A percentile compares a stretch with the other conserved stretches of the same genome.
Evolutionary conservation across 2,888 invertebrate genomes (phyloP).

Genomic region (Tachina grossa): DNA sequence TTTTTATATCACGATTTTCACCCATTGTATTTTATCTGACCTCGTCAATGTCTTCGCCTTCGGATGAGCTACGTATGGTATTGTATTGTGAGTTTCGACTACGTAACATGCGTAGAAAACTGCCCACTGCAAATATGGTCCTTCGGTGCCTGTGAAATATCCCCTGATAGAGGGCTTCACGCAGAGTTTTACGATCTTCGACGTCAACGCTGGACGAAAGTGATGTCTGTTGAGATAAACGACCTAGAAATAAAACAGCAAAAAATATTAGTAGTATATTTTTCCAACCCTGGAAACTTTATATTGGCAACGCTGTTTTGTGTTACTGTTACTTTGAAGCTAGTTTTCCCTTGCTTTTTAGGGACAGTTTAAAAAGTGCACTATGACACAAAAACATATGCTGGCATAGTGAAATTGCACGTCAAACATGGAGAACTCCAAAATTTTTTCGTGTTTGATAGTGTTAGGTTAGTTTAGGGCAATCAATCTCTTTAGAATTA

Average conservation of each 20-base stretch:
- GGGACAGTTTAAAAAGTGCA: too few relatives aligned
- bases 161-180: slow-evolving; percentile 90
- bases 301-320: too few relatives aligned
- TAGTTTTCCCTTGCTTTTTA: too few relatives aligned
- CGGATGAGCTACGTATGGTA: slow-evolving; percentile 86
- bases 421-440: too few relatives aligned
- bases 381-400: too few relatives aligned
- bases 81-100: slow-evolving; percentile 90
- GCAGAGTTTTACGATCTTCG: slow-evolving; percentile 87
- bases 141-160: slow-evolving; percentile 90
- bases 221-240: slow-evolving; percentile 86
- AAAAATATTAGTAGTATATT: slow-evolving; percentile 1
- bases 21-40: slow-evolving; percentile 81
- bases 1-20: slow-evolving; percentile 26
- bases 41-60: slow-evolving; percentile 83
- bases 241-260: slow-evolving; percentile 79
- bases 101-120: slow-evolving; percentile 89
- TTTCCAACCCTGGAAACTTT: too few relatives aligned
- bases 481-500: too few relatives aligned
- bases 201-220: slow-evolving; percentile 86
- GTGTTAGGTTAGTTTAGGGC: too few relatives aligned
- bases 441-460: too few relatives aligned
- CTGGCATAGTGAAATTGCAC: too few relatives aligned
- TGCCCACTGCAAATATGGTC: slow-evolving; percentile 90
- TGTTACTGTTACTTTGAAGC: too few relatives aligned